Evolutionary conservation across 1,140 invertebrate species (phyloP), one percentile per base, ranked within the genome.

Genomic region (Papilio polytes): DNA sequence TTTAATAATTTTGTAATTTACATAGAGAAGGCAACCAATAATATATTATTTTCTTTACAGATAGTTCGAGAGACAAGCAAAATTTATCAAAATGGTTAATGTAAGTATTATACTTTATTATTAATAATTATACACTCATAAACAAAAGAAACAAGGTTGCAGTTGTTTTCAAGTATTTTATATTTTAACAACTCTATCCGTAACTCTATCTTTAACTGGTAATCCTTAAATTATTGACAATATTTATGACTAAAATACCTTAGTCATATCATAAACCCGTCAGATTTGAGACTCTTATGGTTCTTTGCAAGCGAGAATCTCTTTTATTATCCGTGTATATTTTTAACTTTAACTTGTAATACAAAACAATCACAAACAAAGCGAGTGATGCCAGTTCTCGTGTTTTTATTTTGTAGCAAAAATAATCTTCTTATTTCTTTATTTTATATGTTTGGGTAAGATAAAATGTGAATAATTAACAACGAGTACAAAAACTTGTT

Each of bases 11-110:
- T 41, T 41, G 36, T 41, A 41, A 41, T 51, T 6, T 51, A 51
- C 15, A 51, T 18, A 51, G 12, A 56, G 9, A 56, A 56, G n/a
- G 59, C 59, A 63, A 70, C 13, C 13, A 70, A 18, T 70, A 31
- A 70, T 26, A 20, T 18, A 31, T 70, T 31, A 70, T 70, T 70
- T 70, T 70, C 63, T 70, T 31, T 70, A 15, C 51, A 53, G 53
- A 15, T 59, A 78, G 31, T 9, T 59, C 20, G 53, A 20, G 18
- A 22, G 46, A 56, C 31, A 79, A 53, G 44, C 51, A 74, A 48
- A 53, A 80, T 74, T 70, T 74, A 15, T 66, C 84, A 88, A 84
- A 82, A 88, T 88, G 87, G 85, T 87, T 48, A 88, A 83, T 63
- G 85, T 87, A 77, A 85, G 85, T 81, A 74, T 78, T 46, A 7